Evolutionary conservation across 92 coral and sea anemone species (phyloP), one percentile per base, ranked within the genome.

Genomic region (Micromussa lordhowensis): DNA sequence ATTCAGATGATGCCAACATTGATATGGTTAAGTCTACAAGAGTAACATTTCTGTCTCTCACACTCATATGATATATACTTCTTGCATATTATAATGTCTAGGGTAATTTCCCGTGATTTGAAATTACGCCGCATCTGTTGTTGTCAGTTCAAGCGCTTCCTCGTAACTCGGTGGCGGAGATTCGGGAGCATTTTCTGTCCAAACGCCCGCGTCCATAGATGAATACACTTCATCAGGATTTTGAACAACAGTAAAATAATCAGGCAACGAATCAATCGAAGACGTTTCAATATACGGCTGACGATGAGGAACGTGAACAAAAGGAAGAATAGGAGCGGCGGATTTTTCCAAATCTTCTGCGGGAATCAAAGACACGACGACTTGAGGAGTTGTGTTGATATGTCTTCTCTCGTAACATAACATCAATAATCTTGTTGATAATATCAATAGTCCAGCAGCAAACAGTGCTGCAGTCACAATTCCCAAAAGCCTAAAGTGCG

Each of bases 121-220:
- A 4, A 64, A 64, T 64, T n/a, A 64, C 19, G 48, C 48, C 7
- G 9, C 48, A 40, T n/a, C 73, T 28, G 28, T 35, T n/a, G 63
- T 4, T 59, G 79, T 49, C 94, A 94, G 85, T 72, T 71, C 91
- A 57, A 94, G 78, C 40, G 97, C 97, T 85, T 90, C 88, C 68
- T 82, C 91, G 70, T 92, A 94, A 54, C 91, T 85, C 3, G 97
- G 97, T 40, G 97, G 97, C 12, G 94, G 95, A 1, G 90, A 76
- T 73, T 19, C 24, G 12, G 68, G 19, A 34, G 30, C 44, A 32
- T 71, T 34, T 74, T 82, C 49, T 59, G 79, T 55, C 66, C 78
- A 24, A 44, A 28, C 29, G 22, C 18, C 8, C 48, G 48, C 48
- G 48, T 40, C 48, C 48, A 40, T 10, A 40, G 48, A 40, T 40